phyloP scores from a whole-genome alignment of 2,797 vertebrate species.

The Xenentodon cancila region DNA sequence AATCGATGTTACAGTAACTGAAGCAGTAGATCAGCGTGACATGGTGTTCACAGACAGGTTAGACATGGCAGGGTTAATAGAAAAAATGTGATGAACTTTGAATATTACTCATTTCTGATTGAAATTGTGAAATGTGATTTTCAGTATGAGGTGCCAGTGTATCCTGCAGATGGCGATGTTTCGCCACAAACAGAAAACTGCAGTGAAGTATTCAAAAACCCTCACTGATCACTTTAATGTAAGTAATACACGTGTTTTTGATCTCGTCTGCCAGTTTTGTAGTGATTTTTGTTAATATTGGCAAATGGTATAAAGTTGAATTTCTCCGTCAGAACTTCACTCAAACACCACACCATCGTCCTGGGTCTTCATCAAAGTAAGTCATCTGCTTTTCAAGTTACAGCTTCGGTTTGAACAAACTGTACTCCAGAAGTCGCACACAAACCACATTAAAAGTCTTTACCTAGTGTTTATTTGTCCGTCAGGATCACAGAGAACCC shows the following conservation, averaged over 20 bases:
- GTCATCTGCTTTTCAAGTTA: slow-evolving; percentile 10
- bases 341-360: slow-evolving; percentile 81
- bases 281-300: neutral
- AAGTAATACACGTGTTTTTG: slow-evolving; percentile 22
- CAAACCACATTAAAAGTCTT: neutral
- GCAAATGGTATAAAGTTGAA: neutral
- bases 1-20: no score
- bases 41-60: no score
- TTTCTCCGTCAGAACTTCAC: slow-evolving; percentile 78
- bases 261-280: neutral
- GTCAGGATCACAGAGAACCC: slow-evolving; percentile 83
- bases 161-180: slow-evolving; percentile 96
- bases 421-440: no score
- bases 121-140: neutral
- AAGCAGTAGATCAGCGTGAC: no score
- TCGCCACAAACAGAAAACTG: slow-evolving; percentile 89
- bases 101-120: no score
- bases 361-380: slow-evolving; percentile 86
- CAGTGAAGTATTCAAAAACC: slow-evolving; percentile 90
- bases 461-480: neutral
- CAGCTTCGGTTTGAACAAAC: neutral
- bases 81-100: no score
- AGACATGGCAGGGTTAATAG: no score
- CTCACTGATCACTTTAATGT: slow-evolving; percentile 93
- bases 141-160: slow-evolving; percentile 93